Evolutionary conservation across 2,113 vertebrate genomes (phyloP), one percentile per base, ranked within the genome.

Genomic region (Oxygymnocypris stewartii): DNA sequence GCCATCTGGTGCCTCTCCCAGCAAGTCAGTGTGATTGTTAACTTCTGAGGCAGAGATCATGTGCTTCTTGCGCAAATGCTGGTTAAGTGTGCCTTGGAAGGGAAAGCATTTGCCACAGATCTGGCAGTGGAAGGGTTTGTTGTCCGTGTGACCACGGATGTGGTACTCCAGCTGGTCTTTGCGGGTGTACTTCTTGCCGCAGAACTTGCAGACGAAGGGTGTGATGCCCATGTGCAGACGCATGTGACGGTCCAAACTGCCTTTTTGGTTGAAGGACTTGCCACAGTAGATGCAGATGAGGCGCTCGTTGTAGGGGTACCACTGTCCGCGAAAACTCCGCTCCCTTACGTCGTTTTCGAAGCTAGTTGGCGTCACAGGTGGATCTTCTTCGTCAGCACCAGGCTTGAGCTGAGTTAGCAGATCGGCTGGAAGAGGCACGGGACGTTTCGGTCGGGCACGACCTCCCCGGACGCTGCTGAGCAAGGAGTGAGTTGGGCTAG

Each of bases 91-190:
- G 87, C 98, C 98, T 92, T 99, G 98, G 94, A 99, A 99, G 20
- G 98, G 98, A 94, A 99, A 99, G 92, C 98, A 99, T 92, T 99
- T 99, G 54, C 98, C 98, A 77, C 98, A 99, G 92, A 99, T 97
- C 94, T 99, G 97, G 90, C 98, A 99, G 91, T 97, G 97, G 94
- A 99, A 99, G 79, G 98, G 98, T 90, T 99, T 99, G 92, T 99
- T 98, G 91, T 99, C 98, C 2, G 98, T 99, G 90, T 99, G 98
- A 86, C 98, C 98, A 20, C 98, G 97, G 93, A 99, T 99, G 91
- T 99, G 98, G 91, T 99, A 99, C 92, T 99, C 98, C 31, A 99
- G 94, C 49, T 99, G 98, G 94, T 99, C 98, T 94, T 99, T 99
- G 90, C 98, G 97, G 0, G 98, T 99, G 79, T 99, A 99, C 89